Evolutionary conservation across 2,888 invertebrate species (phyloP), one percentile per base, ranked within the genome.

Genomic region (Lycophotia porphyrea): DNA sequence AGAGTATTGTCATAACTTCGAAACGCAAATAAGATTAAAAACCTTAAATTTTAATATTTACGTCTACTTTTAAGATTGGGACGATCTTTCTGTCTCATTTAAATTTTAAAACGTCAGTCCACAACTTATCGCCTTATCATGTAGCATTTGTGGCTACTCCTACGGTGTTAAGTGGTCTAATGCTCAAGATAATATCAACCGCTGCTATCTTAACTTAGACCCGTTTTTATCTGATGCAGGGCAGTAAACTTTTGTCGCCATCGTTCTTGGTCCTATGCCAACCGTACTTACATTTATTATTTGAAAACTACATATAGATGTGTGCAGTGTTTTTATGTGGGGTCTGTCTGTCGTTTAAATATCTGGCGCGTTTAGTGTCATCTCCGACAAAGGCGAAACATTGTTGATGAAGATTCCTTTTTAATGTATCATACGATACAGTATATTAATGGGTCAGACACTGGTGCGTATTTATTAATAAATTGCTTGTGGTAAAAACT

Each of bases 231-330:
- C 87, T 80, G 80, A 82, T 84, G 83, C 73, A 84, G 88, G 84
- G 85, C 88, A 89, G 87, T 90, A 87, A 89, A 89, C 90, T 85
- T 86, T 86, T 80, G 87, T 85, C 86, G 87, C 86, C 85, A 79
- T 82, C 69, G 73, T 84, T 86, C 78, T 89, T 91, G 91, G 85
- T 83, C 44, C 66, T 67, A 31, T 47, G 90, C 91, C 90, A 91
- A 89, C 80, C 76, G 80, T 82, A 86, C 81, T 79, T 79, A 73
- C 81, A 84, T 87, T 82, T 84, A 82, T 88, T 82, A 82, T 82
- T 80, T 81, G 63, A 81, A 76, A 81, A 78, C 76, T 72, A 76
- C 69, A 71, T 69, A 73, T 71, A 76, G 68, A 74, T 72, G 36
- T 79, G 80, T 69, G 74, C 72, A 73, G 65, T 86, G 61, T 77